A percentile compares a stretch with the other conserved stretches of the same genome.
These are phyloP conservation scores for Ictalurus furcatus DNA, from an alignment of 2,113 vertebrate genomes.

Conservation along the genomic window DNA sequence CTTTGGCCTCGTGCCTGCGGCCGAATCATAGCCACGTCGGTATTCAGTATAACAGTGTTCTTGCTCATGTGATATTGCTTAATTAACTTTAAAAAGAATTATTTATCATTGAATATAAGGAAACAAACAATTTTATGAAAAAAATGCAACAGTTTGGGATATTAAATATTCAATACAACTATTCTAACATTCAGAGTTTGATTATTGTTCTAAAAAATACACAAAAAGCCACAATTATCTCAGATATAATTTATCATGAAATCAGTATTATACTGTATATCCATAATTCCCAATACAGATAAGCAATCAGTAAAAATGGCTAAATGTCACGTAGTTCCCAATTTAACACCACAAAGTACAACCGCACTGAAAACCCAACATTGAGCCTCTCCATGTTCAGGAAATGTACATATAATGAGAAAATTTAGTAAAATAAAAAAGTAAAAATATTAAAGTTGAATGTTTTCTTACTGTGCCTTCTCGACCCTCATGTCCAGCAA, in stretches of 20 bases:
- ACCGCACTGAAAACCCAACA: neutral
- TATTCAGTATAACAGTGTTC: no score
- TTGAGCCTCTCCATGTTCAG: neutral
- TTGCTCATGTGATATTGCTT: no score
- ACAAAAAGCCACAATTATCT: neutral
- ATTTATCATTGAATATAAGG: no score
- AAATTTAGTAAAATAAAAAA: neutral
- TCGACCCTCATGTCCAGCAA: neutral
- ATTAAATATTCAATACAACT: no score
- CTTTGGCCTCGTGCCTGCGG: no score
- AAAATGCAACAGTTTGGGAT: no score
- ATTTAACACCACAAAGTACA: neutral
- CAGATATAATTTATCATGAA: neutral
- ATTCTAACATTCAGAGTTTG: neutral
- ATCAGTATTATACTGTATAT: neutral
- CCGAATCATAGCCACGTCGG: no score
- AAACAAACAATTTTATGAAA: no score
- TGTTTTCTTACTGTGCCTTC: neutral
- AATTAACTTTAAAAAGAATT: no score
- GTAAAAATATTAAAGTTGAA: neutral
- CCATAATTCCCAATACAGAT: neutral
- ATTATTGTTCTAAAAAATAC: neutral
- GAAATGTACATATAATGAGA: neutral
- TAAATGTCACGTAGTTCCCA: neutral
- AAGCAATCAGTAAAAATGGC: neutral